Base-by-base conservation (phyloP, 2,113 vertebrate genomes). In the Crotalus viridis region DNA sequence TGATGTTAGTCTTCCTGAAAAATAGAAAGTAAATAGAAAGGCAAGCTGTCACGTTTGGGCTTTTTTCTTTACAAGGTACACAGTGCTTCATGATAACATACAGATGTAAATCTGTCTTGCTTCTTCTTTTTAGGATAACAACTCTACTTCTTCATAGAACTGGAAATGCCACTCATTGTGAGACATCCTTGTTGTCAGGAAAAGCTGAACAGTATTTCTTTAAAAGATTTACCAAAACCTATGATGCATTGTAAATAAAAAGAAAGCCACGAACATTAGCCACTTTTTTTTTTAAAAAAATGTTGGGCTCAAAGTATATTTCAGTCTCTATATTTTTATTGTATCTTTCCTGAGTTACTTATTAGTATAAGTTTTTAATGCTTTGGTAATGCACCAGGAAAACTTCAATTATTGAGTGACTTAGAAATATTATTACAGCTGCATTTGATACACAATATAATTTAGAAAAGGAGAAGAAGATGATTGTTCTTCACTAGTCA, bases 21-120 rank as follows among this genome's bases (percentile, higher is more conserved):
- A 87, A 92, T 24, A 1, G 39, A 87, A 85, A 90, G 91, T 93
- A 93, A 91, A 95, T 51, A 74, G 26, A 89, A 54, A 91, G 52
- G 92, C 64, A 91, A 95, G 19, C 5, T 86, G 85, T 85, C 22
- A 28, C 52, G 61, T 93, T 89, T 90, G 87, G 1, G 48, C 0
- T 94, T 24, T 3, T 95, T 94, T 3, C 55, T 74, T 88, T 88
- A 89, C 61, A 85, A 90, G 85, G 56, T 5, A 91, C 15, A 3
- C 39, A 81, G 61, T n/a, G 24, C 26, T 89, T 61, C 39, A 61
- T 74, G 69, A 52, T 51, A 46, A 81, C 39, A 90, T 59, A 55
- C 0, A 69, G 81, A 91, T 52, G 5, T 64, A 88, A 92, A 93
- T 43, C 64, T 89, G 33, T 5, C 51, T 3, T 17, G 33, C 12